phyloP scores from a whole-genome alignment of 1,140 invertebrate genomes.

The Drosophila seguyi region DNA sequence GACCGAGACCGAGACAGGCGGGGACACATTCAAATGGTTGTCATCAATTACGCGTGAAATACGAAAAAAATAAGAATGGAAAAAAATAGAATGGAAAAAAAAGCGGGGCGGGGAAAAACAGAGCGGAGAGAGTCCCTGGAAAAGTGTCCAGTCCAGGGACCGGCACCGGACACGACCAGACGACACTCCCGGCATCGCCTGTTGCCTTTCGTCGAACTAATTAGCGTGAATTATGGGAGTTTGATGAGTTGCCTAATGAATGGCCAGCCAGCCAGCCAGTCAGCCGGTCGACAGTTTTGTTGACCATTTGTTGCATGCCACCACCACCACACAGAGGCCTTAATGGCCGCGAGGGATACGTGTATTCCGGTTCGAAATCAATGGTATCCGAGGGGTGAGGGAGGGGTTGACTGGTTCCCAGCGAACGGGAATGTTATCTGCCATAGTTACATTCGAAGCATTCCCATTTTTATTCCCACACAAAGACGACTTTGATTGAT shows the following conservation, averaged over 20 bases:
- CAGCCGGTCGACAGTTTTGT: conserved; percentile 47
- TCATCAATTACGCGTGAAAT: conserved; percentile 70
- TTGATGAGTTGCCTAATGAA: conserved; percentile 60
- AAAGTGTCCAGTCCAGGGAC: conserved; percentile 9
- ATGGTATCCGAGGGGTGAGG: conserved; percentile 3
- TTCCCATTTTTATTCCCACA: conserved; percentile 44
- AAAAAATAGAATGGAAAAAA: neutral
- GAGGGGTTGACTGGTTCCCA: neutral
- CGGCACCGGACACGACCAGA: conserved; percentile 5
- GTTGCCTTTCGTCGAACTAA: conserved; percentile 57
- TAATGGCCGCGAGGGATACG: conserved; percentile 24
- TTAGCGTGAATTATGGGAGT: conserved; percentile 72
- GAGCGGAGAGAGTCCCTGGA: neutral
- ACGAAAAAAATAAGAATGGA: conserved; percentile 8
- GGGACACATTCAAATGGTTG: conserved; percentile 58
- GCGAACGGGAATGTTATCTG: conserved; percentile 61
- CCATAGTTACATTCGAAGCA: conserved; percentile 45
- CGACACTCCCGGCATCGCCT: conserved; percentile 16
- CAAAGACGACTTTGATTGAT: conserved; percentile 75
- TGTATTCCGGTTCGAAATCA: conserved; percentile 39
- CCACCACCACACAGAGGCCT: neutral
- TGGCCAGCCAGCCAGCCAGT: conserved; percentile 8
- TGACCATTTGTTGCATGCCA: conserved; percentile 55
- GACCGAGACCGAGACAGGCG: conserved; percentile 1
- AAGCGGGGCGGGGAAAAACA: neutral